Conservation (phyloP, 2,113 vertebrate genomes). For the Hemicordylus capensis region DNA sequence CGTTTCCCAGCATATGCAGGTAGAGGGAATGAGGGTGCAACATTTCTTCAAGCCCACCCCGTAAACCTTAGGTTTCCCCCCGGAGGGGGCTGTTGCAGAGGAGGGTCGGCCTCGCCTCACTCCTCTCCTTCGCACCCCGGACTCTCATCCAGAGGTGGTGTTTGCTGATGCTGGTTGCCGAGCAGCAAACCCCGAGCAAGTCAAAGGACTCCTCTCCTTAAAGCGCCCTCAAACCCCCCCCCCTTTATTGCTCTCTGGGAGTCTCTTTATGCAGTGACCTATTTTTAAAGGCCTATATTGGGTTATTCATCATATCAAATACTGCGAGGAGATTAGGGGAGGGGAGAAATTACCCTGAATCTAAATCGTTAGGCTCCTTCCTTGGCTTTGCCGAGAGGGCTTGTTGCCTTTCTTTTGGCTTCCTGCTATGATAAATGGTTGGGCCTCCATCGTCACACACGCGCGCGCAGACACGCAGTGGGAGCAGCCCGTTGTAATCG, state of each 20-base stretch:
- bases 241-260: constrained; percentile 74
- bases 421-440: constrained; percentile 59
- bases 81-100: not conserved
- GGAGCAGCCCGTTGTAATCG: not conserved
- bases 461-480: not conserved
- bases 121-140: not conserved
- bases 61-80: not conserved
- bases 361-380: constrained; percentile 60
- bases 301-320: constrained; percentile 75
- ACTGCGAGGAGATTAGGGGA: constrained; percentile 53
- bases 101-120: not conserved
- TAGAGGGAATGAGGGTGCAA: not conserved
- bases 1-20: not conserved
- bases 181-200: constrained; percentile 59
- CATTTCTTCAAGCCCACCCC: not conserved
- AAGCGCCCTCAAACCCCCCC: constrained; percentile 65
- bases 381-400: constrained; percentile 58
- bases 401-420: constrained; percentile 58
- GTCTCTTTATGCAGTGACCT: constrained; percentile 77
- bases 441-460: not conserved
- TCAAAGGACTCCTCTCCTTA: constrained; percentile 72
- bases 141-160: constrained; percentile 41
- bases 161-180: constrained; percentile 55
- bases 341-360: constrained; percentile 63
- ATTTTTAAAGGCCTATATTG: constrained; percentile 77